Percentiles rank a stretch among this genome's conserved stretches.
Conservation (phyloP, 2,113 vertebrate genomes). For the Pica pica region DNA sequence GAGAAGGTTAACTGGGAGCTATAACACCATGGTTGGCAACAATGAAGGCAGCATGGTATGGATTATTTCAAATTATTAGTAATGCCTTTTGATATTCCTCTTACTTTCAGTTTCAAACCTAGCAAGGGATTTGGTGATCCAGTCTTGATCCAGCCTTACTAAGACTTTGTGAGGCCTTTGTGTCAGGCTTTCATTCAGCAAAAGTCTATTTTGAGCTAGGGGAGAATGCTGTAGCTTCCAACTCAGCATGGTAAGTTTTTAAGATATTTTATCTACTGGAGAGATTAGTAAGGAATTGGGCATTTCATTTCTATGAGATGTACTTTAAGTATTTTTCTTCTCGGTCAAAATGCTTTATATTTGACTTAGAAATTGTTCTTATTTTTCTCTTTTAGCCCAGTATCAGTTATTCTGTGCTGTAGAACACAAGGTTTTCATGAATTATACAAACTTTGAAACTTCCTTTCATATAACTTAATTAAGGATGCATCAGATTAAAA, state of each 20-base stretch:
- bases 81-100: not conserved
- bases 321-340: not conserved
- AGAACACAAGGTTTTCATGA: not conserved
- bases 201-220: not conserved
- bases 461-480: not conserved
- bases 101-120: not conserved
- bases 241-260: not conserved
- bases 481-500: not conserved
- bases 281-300: not conserved
- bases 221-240: not conserved
- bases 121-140: not conserved
- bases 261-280: not conserved
- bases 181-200: not conserved
- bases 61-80: not conserved
- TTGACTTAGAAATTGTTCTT: not conserved
- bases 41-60: slow-evolving; percentile 97
- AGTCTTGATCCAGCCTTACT: not conserved
- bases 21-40: slow-evolving; percentile 98
- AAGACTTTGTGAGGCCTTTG: not conserved
- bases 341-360: not conserved
- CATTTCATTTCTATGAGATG: not conserved
- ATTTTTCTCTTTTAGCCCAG: not conserved
- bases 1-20: slow-evolving; percentile 91
- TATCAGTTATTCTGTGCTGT: not conserved
- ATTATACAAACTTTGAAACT: not conserved